Base-by-base conservation (phyloP, 2,888 invertebrate species). In the Leucozona laternaria region DNA sequence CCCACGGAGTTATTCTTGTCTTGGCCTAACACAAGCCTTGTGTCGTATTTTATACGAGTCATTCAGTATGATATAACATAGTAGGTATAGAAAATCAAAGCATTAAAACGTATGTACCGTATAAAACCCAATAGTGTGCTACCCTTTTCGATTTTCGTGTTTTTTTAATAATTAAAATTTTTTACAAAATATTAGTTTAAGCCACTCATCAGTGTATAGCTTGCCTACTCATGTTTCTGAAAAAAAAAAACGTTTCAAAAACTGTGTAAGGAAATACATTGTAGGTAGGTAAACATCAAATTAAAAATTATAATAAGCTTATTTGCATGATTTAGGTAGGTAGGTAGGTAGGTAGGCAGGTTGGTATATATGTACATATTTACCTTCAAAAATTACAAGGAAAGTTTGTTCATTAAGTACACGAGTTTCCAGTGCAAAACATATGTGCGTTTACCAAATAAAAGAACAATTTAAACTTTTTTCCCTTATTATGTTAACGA, bases 261-360 rank as follows among this genome's bases (percentile, higher is more conserved):
- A 15, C 15, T 15, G 15, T 4, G 15, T 13, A 40, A 40, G 40
- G 15, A 40, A 40, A 13, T 10, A 25, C 22, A 55, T 28, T 10
- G 31, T 55, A 34, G 11, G 11, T 37, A 37, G 7, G 5, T 25
- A 17, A 13, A 13, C 4, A 37, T 34, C 2, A 34, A 58, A 58
- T 58, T 58, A 58, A 34, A 58, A 58, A 58, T 58, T 17, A 34
- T 58, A 58, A 58, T 58, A 10, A 58, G 57, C 34, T 58, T 20
- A 55, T 58, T 58, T 58, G 31, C 57, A 58, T 58, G 34, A 58
- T 31, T 31, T 3, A 58, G 5, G 6, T 31, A 17, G n/a, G n/a
- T 2, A 4, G 8, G n/a, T n/a, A 8, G 2, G 7, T 15, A 31
- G 8, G 28, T 28, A 34, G 2, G 10, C 25, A 53, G 11, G 6